Conservation (phyloP, 2,113 vertebrate species). For the Myiopsitta monachus region DNA sequence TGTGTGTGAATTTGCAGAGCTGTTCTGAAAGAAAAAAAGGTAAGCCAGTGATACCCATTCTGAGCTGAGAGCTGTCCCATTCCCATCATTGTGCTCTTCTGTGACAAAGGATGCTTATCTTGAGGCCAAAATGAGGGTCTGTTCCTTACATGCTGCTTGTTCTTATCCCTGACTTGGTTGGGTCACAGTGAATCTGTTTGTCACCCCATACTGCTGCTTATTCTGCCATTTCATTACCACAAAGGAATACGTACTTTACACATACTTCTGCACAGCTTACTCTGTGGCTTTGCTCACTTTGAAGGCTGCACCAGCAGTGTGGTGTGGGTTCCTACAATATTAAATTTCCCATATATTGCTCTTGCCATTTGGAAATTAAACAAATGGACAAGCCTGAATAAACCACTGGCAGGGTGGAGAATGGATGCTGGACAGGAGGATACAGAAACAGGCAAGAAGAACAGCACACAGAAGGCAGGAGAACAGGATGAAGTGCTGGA, state of each 20-base stretch:
- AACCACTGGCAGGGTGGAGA: neutral
- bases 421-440: neutral
- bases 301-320: neutral
- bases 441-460: neutral
- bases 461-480: neutral
- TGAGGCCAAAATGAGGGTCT: neutral
- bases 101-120: neutral
- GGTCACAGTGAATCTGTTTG: neutral
- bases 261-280: neutral
- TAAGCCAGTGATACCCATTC: neutral
- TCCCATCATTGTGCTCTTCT: neutral
- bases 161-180: neutral
- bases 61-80: neutral
- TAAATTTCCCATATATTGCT: neutral
- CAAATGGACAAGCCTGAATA: neutral
- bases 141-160: neutral
- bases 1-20: neutral
- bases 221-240: rapidly evolving
- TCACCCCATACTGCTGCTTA: neutral
- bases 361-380: neutral
- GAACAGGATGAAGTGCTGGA: neutral
- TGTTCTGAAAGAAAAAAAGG: neutral
- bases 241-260: neutral
- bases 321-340: rapidly evolving
- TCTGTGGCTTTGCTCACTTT: neutral